These are phyloP conservation scores for Gonocerus acuteangulatus DNA, from an alignment of 2,888 invertebrate genomes.

Conservation along the genomic window DNA sequence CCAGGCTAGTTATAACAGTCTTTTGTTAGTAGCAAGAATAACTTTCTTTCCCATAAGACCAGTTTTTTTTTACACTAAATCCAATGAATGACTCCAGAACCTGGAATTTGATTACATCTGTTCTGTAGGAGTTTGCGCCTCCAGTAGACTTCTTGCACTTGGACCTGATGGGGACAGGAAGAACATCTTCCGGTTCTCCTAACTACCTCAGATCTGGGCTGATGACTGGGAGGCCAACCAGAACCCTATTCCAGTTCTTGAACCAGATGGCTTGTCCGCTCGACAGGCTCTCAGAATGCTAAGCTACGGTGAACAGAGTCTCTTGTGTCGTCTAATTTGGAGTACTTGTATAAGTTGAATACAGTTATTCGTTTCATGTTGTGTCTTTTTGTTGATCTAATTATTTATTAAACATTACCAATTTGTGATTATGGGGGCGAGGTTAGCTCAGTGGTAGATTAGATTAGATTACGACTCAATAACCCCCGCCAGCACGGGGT, in stretches of 20 bases:
- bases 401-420: too few species aligned
- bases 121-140: constrained; percentile 57
- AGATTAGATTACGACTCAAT: too few species aligned
- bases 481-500: too few species aligned
- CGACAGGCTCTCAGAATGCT: constrained; percentile 27
- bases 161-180: constrained; percentile 67
- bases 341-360: not conserved
- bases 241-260: constrained; percentile 55
- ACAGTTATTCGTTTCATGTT: not conserved
- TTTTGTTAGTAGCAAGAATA: too few species aligned
- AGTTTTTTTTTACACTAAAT: too few species aligned
- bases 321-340: not conserved
- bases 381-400: too few species aligned
- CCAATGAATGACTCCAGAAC: too few species aligned
- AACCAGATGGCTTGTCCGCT: constrained; percentile 35
- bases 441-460: too few species aligned
- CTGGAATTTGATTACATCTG: too few species aligned
- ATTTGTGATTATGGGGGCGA: too few species aligned
- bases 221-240: constrained; percentile 58
- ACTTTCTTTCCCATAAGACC: too few species aligned
- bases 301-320: not conserved
- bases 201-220: constrained; percentile 55
- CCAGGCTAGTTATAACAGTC: too few species aligned
- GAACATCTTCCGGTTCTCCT: constrained; percentile 49
- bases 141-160: constrained; percentile 61